phyloP scores from a whole-genome alignment of 2,888 invertebrate species.

The Nasonovia ribisnigri region DNA sequence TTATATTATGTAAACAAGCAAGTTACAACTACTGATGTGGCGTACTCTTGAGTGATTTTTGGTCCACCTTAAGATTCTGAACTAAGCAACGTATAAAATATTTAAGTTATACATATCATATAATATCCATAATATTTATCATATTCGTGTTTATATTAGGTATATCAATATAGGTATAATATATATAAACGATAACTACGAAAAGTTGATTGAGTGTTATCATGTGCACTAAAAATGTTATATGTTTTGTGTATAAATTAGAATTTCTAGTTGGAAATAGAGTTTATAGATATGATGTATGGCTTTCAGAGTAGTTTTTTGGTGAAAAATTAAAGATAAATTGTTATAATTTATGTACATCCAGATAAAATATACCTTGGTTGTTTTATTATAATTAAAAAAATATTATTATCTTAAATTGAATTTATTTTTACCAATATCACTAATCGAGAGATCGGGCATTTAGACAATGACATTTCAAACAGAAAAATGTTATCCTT shows the following conservation, averaged over 20 bases:
- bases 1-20: neutral
- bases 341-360: neutral
- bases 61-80: neutral
- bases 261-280: neutral
- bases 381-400: neutral
- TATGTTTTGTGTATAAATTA: neutral
- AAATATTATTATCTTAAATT: neutral
- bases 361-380: neutral
- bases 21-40: neutral
- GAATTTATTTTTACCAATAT: neutral
- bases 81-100: too few species aligned
- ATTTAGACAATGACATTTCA: neutral
- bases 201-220: neutral
- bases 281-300: neutral
- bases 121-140: neutral
- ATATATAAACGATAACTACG: neutral
- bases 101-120: too few species aligned
- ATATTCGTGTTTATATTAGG: neutral
- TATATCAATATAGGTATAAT: neutral
- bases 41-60: neutral
- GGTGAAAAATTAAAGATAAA: neutral
- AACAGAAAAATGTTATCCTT: neutral
- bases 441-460: neutral
- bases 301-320: neutral
- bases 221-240: neutral